Conservation (phyloP, 2,113 vertebrate species). For the Todiramphus saurophagus region DNA sequence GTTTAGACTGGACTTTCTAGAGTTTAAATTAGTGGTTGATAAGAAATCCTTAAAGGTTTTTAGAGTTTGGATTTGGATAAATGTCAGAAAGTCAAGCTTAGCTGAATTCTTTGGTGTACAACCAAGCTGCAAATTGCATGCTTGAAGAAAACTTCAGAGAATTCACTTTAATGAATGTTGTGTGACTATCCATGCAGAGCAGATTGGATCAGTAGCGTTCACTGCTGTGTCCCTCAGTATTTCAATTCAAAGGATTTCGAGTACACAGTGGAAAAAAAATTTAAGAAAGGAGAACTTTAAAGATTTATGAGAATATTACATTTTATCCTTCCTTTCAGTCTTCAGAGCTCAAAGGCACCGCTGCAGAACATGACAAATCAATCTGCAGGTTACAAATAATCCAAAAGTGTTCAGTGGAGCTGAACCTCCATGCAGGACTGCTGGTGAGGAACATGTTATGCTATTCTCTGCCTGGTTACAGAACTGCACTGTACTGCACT, state of each 20-base stretch:
- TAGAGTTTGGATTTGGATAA: not conserved
- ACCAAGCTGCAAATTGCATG: not conserved
- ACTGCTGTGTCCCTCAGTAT: not conserved
- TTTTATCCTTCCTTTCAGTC: slow-evolving; percentile 19
- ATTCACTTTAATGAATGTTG: not conserved
- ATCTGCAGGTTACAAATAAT: not conserved
- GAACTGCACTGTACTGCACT: not conserved
- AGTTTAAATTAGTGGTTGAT: not conserved
- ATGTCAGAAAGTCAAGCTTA: not conserved
- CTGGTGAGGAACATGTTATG: not conserved
- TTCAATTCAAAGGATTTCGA: not conserved
- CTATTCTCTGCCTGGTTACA: not conserved
- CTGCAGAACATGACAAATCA: slow-evolving; percentile 24
- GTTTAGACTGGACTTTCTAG: not conserved
- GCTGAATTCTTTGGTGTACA: not conserved
- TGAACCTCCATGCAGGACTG: not conserved
- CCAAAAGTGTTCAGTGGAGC: not conserved
- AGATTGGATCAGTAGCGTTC: not conserved
- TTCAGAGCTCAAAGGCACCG: not conserved
- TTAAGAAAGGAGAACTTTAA: not conserved
- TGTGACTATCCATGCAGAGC: not conserved
- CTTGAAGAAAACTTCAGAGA: not conserved
- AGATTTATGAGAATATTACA: slow-evolving; percentile 1
- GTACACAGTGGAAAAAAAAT: not conserved
- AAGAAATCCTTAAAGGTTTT: not conserved